These are phyloP conservation scores for Campylomormyrus tamandua DNA, from an alignment of 2,113 vertebrate species.

Conservation along the genomic window DNA sequence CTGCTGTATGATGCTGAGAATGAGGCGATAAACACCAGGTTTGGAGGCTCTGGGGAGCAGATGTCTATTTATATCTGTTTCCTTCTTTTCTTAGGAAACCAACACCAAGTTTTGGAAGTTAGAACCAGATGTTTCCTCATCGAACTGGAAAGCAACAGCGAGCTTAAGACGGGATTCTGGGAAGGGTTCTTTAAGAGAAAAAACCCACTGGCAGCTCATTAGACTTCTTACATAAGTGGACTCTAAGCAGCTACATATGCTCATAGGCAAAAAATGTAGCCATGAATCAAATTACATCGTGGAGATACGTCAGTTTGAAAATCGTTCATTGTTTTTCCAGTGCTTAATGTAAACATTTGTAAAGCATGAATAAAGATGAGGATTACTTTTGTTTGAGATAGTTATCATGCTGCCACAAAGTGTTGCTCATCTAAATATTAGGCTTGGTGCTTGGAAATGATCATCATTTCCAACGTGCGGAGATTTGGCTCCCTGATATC, in stretches of 20 bases:
- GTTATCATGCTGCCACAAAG: not conserved
- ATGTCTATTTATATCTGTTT: conserved; percentile 45
- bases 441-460: not conserved
- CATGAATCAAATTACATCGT: conserved; percentile 15
- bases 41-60: conserved; percentile 33
- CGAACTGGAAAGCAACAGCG: not conserved
- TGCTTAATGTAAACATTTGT: not conserved
- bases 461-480: not conserved
- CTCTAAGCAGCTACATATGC: not conserved
- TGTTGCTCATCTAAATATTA: not conserved
- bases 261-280: conserved; percentile 2
- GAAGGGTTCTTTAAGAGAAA: conserved; percentile 15
- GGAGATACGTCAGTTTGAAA: not conserved
- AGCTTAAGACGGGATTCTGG: not conserved
- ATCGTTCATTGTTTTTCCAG: not conserved
- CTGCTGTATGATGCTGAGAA: conserved; percentile 19
- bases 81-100: conserved; percentile 17
- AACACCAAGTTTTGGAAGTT: conserved; percentile 25
- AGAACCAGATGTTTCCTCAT: conserved; percentile 31
- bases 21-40: conserved; percentile 25
- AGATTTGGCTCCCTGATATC: not conserved
- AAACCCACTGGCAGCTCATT: conserved; percentile 10
- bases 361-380: not conserved
- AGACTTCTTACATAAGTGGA: conserved; percentile 14
- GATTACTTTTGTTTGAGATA: not conserved